A percentile compares a stretch with the other conserved stretches of the same genome.
Evolutionary conservation across 2,797 vertebrate genomes (phyloP).

Genomic region (Lophius americanus): DNA sequence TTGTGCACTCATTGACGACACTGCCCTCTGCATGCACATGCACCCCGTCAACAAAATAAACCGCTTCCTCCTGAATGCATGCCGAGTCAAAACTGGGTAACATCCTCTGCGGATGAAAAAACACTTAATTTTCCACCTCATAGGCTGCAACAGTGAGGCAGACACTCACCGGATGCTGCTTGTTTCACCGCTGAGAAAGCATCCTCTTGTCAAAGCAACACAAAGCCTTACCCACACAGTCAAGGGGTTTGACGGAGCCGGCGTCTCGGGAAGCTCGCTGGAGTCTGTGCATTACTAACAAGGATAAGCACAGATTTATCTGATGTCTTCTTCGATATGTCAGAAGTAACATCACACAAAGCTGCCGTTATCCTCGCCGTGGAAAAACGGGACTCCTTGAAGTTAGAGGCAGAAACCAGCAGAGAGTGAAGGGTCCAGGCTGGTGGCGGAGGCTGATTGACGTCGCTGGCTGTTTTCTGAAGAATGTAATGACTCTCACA

Average conservation of each 20-base stretch:
- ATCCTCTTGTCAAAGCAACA: conserved; percentile 3
- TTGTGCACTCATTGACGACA: conserved; percentile 11
- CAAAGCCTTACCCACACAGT: conserved; percentile 12
- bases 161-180: background rate
- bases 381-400: conserved; percentile 45
- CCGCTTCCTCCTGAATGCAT: conserved; percentile 3
- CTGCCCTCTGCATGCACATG: conserved; percentile 22
- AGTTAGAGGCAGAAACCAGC: background rate
- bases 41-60: conserved; percentile 4
- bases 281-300: conserved; percentile 78
- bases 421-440: conserved; percentile 13
- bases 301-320: conserved; percentile 90
- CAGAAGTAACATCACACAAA: conserved; percentile 91
- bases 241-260: conserved; percentile 8
- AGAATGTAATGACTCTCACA: too few species aligned
- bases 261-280: conserved; percentile 28
- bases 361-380: conserved; percentile 85
- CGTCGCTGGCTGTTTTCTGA: too few species aligned
- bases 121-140: conserved; percentile 39
- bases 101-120: conserved; percentile 19
- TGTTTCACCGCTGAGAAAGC: background rate
- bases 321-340: conserved; percentile 86
- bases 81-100: too few species aligned
- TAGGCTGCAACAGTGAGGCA: conserved; percentile 3
- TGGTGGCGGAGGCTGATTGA: conserved; percentile 1